Base-by-base conservation (phyloP, 1,140 invertebrate genomes). In the Parapsyche elsis region DNA sequence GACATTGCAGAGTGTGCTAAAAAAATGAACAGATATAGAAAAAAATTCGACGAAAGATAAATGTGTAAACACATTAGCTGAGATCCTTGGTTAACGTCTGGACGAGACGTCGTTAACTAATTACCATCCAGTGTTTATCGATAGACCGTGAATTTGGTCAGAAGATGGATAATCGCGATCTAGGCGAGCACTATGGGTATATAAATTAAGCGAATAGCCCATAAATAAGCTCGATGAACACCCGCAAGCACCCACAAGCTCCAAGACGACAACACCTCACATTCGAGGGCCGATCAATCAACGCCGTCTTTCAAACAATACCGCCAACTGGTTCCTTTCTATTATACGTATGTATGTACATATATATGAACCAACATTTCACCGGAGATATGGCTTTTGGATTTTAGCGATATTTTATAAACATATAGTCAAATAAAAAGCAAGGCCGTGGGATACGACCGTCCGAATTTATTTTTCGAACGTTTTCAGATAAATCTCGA, bases 81-180 rank as follows among this genome's bases (percentile, higher is more conserved):
- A 38, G 30, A 38, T 38, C 30, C 30, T 38, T 7, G 30, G 30
- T 38, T 38, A 38, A 2, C 49, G 49, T 53, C 49, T 38, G 30
- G 30, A 38, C 49, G 49, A 38, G 30, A 53, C 16, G 49, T 16
- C 16, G 10, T 16, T 53, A 53, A 53, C 49, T 53, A 53, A 53
- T 53, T 53, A 53, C 49, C 16, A 14, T 53, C 49, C 10, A 53
- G 49, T 53, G 12, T 12, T 53, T 53, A 53, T 53, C 49, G 49
- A 53, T 16, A 16, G 16, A 53, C 49, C 49, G 49, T 53, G 49
- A 53, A 53, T 53, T 53, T 53, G 10, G 10, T 16, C 16, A 53
- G 49, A 53, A 53, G 49, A 53, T 53, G 49, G 49, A 53, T 53
- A 53, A 53, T 53, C 49, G 49, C 49, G 49, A 53, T 53, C 49